phyloP scores from a whole-genome alignment of 2,797 vertebrate genomes.

The Emys orbicularis region DNA sequence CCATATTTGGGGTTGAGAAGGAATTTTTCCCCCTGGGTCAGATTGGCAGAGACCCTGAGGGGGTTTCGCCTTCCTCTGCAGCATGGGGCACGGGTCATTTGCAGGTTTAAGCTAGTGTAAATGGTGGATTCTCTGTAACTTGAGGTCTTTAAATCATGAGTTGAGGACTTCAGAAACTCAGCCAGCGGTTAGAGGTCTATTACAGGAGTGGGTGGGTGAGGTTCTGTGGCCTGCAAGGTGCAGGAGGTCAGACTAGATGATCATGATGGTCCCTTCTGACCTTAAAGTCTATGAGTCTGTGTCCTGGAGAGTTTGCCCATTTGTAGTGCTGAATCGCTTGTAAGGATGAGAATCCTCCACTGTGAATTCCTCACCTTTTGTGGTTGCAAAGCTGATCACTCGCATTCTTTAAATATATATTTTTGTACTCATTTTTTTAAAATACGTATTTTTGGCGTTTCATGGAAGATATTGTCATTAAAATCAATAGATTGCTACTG shows the following conservation, averaged over 20 bases:
- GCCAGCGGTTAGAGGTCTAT: neutral
- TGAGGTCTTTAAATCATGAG: neutral
- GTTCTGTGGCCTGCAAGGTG: neutral
- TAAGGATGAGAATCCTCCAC: neutral
- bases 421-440: neutral
- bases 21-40: neutral
- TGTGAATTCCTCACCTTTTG: neutral
- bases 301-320: neutral
- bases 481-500: slow-evolving; percentile 67
- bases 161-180: neutral
- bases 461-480: slow-evolving; percentile 66
- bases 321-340: neutral
- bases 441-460: slow-evolving; percentile 53
- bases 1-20: neutral
- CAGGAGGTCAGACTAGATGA: neutral
- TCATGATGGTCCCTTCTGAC: neutral
- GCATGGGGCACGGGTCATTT: neutral
- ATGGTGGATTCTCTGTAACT: neutral
- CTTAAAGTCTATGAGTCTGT: neutral
- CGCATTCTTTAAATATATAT: slow-evolving; percentile 33
- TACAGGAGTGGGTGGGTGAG: neutral
- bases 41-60: neutral
- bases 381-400: neutral
- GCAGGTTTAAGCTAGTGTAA: neutral
- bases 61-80: neutral